Evolutionary conservation across 53 echinoderm and acorn worm genomes (phyloP), one percentile per base, ranked within the genome.

Genomic region (Arbacia lixula): DNA sequence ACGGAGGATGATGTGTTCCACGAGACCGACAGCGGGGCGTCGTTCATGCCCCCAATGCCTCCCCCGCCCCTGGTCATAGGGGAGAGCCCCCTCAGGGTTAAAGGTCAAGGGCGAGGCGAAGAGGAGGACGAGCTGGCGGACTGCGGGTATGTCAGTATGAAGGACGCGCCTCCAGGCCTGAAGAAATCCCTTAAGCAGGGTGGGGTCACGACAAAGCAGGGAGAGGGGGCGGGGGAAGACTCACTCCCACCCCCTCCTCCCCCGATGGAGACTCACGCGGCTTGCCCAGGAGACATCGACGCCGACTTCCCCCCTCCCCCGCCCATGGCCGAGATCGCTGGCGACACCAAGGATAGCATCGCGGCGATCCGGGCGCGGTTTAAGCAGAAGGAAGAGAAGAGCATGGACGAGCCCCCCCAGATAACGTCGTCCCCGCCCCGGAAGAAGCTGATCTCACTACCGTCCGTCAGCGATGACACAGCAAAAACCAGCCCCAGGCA

Each of bases 261-360:
- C 9, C 82, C 64, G 3, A 22, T 81, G 19, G 82, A 81, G 16
- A 46, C 62, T 8, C 64, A 64, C 0, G 31, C 20, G 3, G 37
- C n/a, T 49, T 62, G 82, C 27, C 42, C 82, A 4, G 26, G 5
- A 3, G 55, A 77, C 27, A n/a, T n/a, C n/a, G 82, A 81, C 10
- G 31, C 41, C 0, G 82, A 81, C 19, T 81, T 81, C 49, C 82
- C 82, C n/a, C 93, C 93, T 17, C 93, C 93, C 12, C 95, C 95
- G 29, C 95, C 95, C 0, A 95, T 95, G 95, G 86, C 93, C 1
- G 95, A 95, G 53, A 88, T 95, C n/a, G 68, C 77, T 29, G 86
- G 76, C n/a, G 91, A 94, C 42, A 79, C 89, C 0, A 91, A 91
- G 26, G 86, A 93, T 67, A 95, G 93, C 53, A 95, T 95, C 40